Evolutionary conservation across 2,888 invertebrate species (phyloP).

Genomic region (Agonopterix heracliana): DNA sequence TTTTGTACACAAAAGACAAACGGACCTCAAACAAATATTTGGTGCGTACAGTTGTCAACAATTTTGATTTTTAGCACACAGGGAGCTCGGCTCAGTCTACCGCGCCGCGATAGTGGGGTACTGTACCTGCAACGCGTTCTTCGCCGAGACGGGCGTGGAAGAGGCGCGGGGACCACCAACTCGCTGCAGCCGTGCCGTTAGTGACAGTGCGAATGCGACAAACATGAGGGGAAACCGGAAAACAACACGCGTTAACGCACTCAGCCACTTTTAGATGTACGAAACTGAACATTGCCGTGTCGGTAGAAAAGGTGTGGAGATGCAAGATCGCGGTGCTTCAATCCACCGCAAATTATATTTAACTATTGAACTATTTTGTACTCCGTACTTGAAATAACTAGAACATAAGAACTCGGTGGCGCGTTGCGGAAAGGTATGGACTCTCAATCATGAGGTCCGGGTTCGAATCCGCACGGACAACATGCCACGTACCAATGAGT

Average conservation of each 20-base stretch:
- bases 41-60: slow-evolving; percentile 1
- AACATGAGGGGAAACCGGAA: slow-evolving; percentile 48
- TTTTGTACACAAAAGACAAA: no score
- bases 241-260: slow-evolving; percentile 70
- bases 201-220: slow-evolving; percentile 68
- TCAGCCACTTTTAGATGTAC: slow-evolving; percentile 24
- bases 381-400: no score
- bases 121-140: slow-evolving; percentile 81
- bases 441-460: no score
- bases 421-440: no score
- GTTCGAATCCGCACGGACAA: no score
- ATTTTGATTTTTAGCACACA: slow-evolving; percentile 37
- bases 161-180: slow-evolving; percentile 73
- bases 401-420: no score
- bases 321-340: no score
- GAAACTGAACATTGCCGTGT: not conserved
- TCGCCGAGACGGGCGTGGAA: slow-evolving; percentile 76
- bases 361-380: no score
- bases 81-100: slow-evolving; percentile 37
- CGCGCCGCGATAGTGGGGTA: slow-evolving; percentile 69
- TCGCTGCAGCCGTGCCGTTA: slow-evolving; percentile 66
- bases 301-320: no score
- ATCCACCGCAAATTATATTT: no score
- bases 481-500: no score
- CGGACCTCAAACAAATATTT: no score